Conservation (phyloP, 1,140 invertebrate genomes). For the Drosophila gunungcola region DNA sequence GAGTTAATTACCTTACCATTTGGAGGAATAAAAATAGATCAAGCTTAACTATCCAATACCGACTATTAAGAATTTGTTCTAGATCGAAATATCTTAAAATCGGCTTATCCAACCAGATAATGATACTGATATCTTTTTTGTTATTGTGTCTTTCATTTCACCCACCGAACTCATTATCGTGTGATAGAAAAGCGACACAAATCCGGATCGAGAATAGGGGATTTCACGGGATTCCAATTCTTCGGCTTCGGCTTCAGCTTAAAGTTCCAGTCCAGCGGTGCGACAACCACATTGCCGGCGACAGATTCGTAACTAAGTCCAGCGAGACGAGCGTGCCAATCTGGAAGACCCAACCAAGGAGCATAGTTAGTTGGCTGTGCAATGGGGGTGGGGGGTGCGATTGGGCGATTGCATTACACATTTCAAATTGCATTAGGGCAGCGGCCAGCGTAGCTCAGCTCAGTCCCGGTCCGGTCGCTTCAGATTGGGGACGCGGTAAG, state of each 20-base stretch:
- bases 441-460: neutral
- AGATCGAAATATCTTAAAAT: neutral
- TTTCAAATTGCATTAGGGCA: constrained; percentile 33
- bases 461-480: neutral
- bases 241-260: constrained; percentile 5
- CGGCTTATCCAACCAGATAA: neutral
- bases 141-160: neutral
- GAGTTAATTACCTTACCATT: neutral
- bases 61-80: too few relatives aligned
- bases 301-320: constrained; percentile 54
- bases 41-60: too few relatives aligned
- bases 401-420: constrained; percentile 18
- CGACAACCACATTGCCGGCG: constrained; percentile 15
- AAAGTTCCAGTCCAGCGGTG: constrained; percentile 15
- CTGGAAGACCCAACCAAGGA: constrained; percentile 32
- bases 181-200: constrained; percentile 15
- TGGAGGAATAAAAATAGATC: too few relatives aligned
- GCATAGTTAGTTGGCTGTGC: too few relatives aligned
- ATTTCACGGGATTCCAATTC: neutral
- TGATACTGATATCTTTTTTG: neutral
- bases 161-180: constrained; percentile 25
- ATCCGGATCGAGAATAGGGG: constrained; percentile 16
- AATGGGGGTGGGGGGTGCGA: too few relatives aligned
- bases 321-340: constrained; percentile 7
- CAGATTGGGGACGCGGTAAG: constrained; percentile 4